Base-by-base conservation (phyloP, 2,797 vertebrate genomes). In the Vultur gryphus region DNA sequence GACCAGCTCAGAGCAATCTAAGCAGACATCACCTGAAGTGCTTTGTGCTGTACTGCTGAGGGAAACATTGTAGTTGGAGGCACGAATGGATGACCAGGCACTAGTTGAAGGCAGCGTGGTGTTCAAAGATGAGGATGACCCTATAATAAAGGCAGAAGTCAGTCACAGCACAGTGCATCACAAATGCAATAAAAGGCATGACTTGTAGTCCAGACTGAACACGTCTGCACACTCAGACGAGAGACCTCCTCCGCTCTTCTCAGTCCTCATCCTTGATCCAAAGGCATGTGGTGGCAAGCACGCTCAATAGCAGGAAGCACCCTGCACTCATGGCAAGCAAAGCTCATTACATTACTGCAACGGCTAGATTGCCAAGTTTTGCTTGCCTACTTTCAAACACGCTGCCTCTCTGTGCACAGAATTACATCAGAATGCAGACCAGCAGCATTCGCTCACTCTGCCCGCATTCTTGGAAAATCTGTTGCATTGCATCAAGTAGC, bases 31-130 rank as follows among this genome's bases (percentile, higher is more conserved):
- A 99, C 99, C 99, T 99, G 99, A 99, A 99, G 99, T 99, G 99
- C 99, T 99, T 99, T 99, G 99, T 99, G 99, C 99, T 99, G 99
- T 99, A 98, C 99, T 99, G 99, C 99, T 99, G 99, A 99, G 99
- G 99, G 99, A 99, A 99, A 99, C 98, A 98, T 98, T 99, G 99
- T 99, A 99, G 99, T 99, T 99, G 99, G 99, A 99, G 99, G 99
- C 99, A 99, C 99, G 99, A 99, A 99, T 99, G 99, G 99, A 99
- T 99, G 99, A 99, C 99, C 99, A 99, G 99, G 99, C 99, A 99
- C 99, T 99, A 99, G 99, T 99, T 98, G 99, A 99, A 99, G 99
- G 99, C 99, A 99, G 99, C 99, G 99, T 99, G 99, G 99, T 99
- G 99, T 99, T 99, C 98, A 99, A 98, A 99, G 99, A 99, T 99